phyloP scores from a whole-genome alignment of 2,888 invertebrate species.

The Aradus depressus region DNA sequence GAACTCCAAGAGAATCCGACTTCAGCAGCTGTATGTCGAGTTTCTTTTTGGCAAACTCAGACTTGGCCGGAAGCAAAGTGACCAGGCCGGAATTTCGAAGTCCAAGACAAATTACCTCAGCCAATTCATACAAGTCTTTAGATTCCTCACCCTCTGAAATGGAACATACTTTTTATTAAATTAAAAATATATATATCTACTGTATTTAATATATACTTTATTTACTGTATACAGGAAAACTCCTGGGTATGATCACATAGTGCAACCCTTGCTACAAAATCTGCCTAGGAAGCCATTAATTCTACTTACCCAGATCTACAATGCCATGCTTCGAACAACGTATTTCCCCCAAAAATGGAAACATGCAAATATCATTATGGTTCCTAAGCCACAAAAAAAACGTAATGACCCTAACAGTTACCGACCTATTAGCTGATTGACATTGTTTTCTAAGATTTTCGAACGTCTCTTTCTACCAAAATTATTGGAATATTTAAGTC shows the following conservation, averaged over 20 bases:
- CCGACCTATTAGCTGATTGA: too few species aligned
- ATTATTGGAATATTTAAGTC: too few species aligned
- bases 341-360: too few species aligned
- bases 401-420: too few species aligned
- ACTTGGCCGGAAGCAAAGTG: constrained; percentile 36
- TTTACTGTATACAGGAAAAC: not conserved
- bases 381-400: too few species aligned
- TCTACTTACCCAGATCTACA: not conserved
- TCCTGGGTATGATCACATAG: not conserved
- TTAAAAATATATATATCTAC: not conserved
- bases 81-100: constrained; percentile 40
- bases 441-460: too few species aligned
- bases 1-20: constrained; percentile 53
- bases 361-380: too few species aligned
- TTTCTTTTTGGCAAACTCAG: constrained; percentile 34
- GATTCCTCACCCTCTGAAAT: constrained; percentile 32
- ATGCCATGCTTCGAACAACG: too few species aligned
- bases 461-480: too few species aligned
- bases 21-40: constrained; percentile 38
- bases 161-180: not conserved
- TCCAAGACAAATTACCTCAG: constrained; percentile 45
- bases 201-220: too few species aligned
- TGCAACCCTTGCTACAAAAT: not conserved
- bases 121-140: constrained; percentile 44
- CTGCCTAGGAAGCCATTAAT: not conserved